phyloP scores from a whole-genome alignment of 1,140 invertebrate species.

The Caenorhabditis inopinata region DNA sequence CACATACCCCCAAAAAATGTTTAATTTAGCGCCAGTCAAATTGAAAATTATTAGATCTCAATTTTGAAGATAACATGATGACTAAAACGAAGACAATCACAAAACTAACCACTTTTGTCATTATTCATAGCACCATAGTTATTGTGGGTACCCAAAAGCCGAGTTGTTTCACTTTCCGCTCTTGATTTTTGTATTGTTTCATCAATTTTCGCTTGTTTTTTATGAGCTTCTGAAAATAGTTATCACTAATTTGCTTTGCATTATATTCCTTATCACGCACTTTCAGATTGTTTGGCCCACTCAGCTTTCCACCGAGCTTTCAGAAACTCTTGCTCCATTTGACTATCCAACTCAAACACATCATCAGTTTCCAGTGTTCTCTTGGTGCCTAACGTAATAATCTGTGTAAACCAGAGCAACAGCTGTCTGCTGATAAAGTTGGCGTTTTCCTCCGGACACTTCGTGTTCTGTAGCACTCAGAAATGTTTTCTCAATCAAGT shows the following conservation, averaged over 20 bases:
- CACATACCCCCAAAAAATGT: too few relatives aligned
- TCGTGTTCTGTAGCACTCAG: not conserved
- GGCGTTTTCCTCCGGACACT: slow-evolving; percentile 46
- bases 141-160: slow-evolving; percentile 11
- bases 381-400: slow-evolving; percentile 42
- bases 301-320: slow-evolving; percentile 37
- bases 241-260: too few relatives aligned
- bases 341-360: slow-evolving; percentile 44
- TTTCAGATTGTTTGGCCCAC: slow-evolving; percentile 38
- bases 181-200: not conserved
- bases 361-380: slow-evolving; percentile 46
- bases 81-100: not conserved
- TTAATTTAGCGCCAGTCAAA: too few relatives aligned
- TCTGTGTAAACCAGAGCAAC: slow-evolving; percentile 43
- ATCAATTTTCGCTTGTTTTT: slow-evolving; percentile 1
- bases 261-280: too few relatives aligned
- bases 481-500: not conserved
- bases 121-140: slow-evolving; percentile 17
- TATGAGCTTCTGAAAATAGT: not conserved
- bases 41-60: too few relatives aligned
- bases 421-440: slow-evolving; percentile 49
- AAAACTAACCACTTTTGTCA: not conserved
- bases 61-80: too few relatives aligned
- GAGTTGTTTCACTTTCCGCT: not conserved
- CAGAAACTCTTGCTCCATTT: slow-evolving; percentile 40